Conservation (phyloP, 2,797 vertebrate genomes). For the Psittacula echo region DNA sequence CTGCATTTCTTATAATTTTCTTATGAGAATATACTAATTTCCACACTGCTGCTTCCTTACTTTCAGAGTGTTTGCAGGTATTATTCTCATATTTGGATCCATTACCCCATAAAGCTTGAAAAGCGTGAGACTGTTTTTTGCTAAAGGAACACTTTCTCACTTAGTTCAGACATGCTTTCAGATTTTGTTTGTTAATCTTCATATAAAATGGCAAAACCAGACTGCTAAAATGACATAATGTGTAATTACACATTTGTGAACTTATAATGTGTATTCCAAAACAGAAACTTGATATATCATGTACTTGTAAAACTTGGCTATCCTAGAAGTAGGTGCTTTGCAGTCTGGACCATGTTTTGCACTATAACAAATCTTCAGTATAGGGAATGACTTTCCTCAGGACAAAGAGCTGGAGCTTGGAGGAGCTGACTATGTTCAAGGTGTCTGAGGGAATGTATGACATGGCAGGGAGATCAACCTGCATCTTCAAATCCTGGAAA, state of each 20-base stretch:
- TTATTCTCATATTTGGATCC: neutral
- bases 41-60: neutral
- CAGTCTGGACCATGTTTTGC: neutral
- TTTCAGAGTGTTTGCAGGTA: neutral
- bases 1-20: slow-evolving; percentile 7
- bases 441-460: too few species aligned
- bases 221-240: neutral
- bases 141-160: neutral
- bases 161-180: neutral
- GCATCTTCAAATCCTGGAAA: neutral
- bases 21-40: slow-evolving; percentile 3
- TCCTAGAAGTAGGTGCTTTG: neutral
- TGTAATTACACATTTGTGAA: neutral
- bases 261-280: neutral
- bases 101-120: neutral
- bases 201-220: neutral
- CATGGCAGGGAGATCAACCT: neutral
- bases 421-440: neutral
- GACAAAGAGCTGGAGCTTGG: neutral
- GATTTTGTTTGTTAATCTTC: neutral
- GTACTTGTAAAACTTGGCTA: neutral
- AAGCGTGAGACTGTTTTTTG: neutral
- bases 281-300: neutral
- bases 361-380: neutral
- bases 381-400: neutral